Percentiles rank a stretch among this genome's conserved stretches.
Evolutionary conservation across 2,888 invertebrate genomes (phyloP).

Genomic region (Panzeria rudis): DNA sequence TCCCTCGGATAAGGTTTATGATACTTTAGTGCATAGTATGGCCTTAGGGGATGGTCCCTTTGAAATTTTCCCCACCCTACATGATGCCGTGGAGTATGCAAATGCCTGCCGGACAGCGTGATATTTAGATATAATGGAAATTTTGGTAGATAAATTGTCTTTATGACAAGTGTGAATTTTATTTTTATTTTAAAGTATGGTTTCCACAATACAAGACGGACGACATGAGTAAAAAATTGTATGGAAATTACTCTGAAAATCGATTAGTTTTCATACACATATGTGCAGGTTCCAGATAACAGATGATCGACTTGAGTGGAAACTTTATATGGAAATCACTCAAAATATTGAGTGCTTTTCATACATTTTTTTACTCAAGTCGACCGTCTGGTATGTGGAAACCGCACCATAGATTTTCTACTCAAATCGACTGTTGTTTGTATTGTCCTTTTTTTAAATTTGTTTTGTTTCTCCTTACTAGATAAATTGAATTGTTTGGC

Average conservation of each 20-base stretch:
- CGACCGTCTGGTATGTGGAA: too few relatives aligned
- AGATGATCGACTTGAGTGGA: too few relatives aligned
- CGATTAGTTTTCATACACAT: too few relatives aligned
- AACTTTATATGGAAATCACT: too few relatives aligned
- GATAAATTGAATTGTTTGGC: background rate
- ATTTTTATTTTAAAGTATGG: background rate
- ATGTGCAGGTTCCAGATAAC: too few relatives aligned
- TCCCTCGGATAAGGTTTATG: constrained; percentile 84
- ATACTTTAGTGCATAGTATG: constrained; percentile 81
- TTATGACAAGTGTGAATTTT: constrained; percentile 38
- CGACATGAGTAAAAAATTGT: too few relatives aligned
- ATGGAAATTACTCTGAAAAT: too few relatives aligned
- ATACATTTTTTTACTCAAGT: too few relatives aligned
- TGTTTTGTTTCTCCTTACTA: background rate
- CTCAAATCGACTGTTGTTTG: too few relatives aligned
- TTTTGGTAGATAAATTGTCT: constrained; percentile 51
- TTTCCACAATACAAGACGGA: too few relatives aligned
- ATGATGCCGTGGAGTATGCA: constrained; percentile 86
- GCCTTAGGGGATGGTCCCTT: constrained; percentile 82
- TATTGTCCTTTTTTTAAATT: background rate
- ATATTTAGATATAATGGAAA: constrained; percentile 70
- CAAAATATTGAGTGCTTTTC: too few relatives aligned
- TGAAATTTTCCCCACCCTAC: constrained; percentile 86
- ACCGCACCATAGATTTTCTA: too few relatives aligned
- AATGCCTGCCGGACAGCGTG: constrained; percentile 80